phyloP scores from a whole-genome alignment of 30 jellyfish, hydroid and myxozoan species.

The Thelohanellus kitauei region DNA sequence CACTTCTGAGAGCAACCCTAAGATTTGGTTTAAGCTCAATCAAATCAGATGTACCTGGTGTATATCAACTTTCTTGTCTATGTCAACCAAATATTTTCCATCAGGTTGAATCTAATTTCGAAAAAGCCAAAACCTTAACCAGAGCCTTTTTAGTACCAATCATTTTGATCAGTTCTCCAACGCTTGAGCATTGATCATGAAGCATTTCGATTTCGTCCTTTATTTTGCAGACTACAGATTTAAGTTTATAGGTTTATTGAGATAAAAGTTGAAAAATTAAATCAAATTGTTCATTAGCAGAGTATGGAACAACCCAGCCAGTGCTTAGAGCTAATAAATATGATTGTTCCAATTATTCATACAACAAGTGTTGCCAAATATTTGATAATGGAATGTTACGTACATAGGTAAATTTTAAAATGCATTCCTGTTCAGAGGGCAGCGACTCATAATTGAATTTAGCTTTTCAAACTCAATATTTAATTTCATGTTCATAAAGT shows the following conservation, averaged over 20 bases:
- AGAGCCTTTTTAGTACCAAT: constrained; percentile 77
- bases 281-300: no score
- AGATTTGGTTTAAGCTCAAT: constrained; percentile 48
- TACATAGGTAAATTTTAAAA: background rate
- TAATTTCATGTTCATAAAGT: no score
- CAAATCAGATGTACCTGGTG: constrained; percentile 13
- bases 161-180: constrained; percentile 80
- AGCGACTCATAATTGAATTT: no score
- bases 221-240: constrained; percentile 22
- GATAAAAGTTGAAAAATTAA: background rate
- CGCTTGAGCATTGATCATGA: constrained; percentile 76
- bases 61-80: constrained; percentile 68
- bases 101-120: constrained; percentile 65
- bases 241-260: background rate
- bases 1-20: constrained; percentile 74
- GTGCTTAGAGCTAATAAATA: no score
- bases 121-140: constrained; percentile 25
- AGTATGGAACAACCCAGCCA: no score
- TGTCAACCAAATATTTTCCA: constrained; percentile 86
- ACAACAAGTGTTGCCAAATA: background rate
- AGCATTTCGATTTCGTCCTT: constrained; percentile 52
- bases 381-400: background rate
- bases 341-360: background rate
- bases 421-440: background rate
- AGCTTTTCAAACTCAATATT: no score